Base-by-base conservation (phyloP, 2,797 vertebrate genomes). In the Scomberomorus guttatus region DNA sequence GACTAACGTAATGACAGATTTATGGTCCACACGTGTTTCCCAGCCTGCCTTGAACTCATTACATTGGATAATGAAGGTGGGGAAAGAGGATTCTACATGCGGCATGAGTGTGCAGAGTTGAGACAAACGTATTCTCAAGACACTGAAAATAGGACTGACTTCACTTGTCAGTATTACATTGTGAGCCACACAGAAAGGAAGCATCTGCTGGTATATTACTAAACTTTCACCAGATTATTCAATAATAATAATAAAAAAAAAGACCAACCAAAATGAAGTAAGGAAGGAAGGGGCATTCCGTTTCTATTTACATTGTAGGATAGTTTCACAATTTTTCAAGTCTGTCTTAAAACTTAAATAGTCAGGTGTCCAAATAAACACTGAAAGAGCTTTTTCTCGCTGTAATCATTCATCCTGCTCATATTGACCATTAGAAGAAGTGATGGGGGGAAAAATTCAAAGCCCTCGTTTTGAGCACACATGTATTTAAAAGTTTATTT, bases 141-240 rank as follows among this genome's bases (percentile, higher is more conserved):
- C 13, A 25, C 46, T 57, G 10, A 76, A 61, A 77, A 76, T 29
- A 66, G 44, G 44, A 9, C 51, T 66, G 60, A 77, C 52, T 29
- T 77, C 60, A 70, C 22, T 52, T 15, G 44, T 70, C 55, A 22
- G 52, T 22, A n/a, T 70, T 29, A 59, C 29, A 32, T 27, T 44
- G 32, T 52, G 67, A 81, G 63, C 69, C 34, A 68, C 55, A 51
- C 37, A 27, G 44, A 66, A 25, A 63, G 75, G 79, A 84, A 81
- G 37, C 75, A 77, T 76, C 82, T 81, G 85, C 71, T 72, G 42
- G 17, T 56, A 50, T 68, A 63, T 72, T 48, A 67, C 37, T 63
- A 55, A 81, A 63, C 44, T 22, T 59, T 79, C n/a, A 58, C 11
- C 1, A 3, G 13, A 15, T 48, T 52, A 46, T 67, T 39, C n/a